Percentiles rank a stretch among this genome's conserved stretches.
phyloP scores from a whole-genome alignment of 92 coral and sea anemone genomes.

The Epizoanthus illoricatus region DNA sequence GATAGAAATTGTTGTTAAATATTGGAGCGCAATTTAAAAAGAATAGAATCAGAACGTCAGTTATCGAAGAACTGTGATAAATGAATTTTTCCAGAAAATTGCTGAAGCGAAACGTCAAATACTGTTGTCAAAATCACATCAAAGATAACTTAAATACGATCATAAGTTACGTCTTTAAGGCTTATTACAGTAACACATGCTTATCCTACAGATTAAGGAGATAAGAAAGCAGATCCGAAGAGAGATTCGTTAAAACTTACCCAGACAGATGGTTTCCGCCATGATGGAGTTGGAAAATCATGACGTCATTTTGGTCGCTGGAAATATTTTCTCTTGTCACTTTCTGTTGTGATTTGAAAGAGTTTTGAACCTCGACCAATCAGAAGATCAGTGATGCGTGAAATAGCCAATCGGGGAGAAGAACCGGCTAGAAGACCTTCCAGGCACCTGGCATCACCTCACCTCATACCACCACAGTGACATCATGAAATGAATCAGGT shows the following conservation, averaged over 20 bases:
- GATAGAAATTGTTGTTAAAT: too few relatives aligned
- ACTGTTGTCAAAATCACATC: neutral
- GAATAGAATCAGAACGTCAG: too few relatives aligned
- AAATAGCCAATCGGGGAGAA: conserved; percentile 6
- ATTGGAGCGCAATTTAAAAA: too few relatives aligned
- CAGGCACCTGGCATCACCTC: conserved; percentile 33
- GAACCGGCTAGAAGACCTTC: conserved; percentile 8
- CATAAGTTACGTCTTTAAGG: neutral
- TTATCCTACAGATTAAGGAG: neutral
- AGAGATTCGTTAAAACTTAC: conserved; percentile 15
- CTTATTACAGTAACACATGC: neutral
- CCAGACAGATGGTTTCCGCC: conserved; percentile 30
- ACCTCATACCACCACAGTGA: conserved; percentile 23
- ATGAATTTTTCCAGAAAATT: conserved; percentile 26
- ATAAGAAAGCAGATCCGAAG: neutral
- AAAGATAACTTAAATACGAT: neutral
- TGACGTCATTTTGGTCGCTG: conserved; percentile 33
- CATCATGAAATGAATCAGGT: neutral
- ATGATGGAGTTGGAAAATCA: conserved; percentile 29
- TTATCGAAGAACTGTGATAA: too few relatives aligned
- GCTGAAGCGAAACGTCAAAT: conserved; percentile 29
- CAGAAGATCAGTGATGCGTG: neutral
- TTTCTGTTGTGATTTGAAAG: conserved; percentile 2
- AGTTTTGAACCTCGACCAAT: conserved; percentile 11
- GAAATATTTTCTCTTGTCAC: conserved; percentile 12